phyloP scores from a whole-genome alignment of 2,888 invertebrate genomes.

The Tachina fera region DNA sequence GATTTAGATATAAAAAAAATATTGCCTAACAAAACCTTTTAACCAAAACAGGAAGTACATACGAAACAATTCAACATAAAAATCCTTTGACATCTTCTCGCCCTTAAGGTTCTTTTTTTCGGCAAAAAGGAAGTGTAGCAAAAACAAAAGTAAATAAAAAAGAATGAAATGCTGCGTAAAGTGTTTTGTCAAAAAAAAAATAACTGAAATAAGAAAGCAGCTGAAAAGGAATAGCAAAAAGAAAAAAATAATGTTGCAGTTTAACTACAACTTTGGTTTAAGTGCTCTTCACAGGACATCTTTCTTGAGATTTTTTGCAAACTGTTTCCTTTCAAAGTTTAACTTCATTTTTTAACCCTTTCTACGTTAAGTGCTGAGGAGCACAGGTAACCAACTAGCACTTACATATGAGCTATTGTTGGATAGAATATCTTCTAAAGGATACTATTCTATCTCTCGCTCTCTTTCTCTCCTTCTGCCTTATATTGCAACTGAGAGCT shows the following conservation, averaged over 20 bases:
- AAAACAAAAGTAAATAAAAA: not conserved
- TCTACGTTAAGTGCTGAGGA: not conserved
- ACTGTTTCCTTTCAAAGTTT: not conserved
- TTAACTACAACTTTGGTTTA: constrained; percentile 58
- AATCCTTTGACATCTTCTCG: constrained; percentile 32
- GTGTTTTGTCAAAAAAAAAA: not conserved
- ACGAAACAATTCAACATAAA: constrained; percentile 21
- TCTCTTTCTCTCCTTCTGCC: constrained; percentile 6
- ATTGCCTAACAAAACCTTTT: constrained; percentile 8
- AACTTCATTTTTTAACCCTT: constrained; percentile 18
- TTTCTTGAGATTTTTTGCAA: constrained; percentile 62
- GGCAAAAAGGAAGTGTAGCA: not conserved
- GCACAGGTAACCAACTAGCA: constrained; percentile 16
- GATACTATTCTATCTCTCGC: constrained; percentile 4
- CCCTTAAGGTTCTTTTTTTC: constrained; percentile 35
- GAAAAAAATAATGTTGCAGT: constrained; percentile 25
- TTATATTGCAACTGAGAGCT: constrained; percentile 29
- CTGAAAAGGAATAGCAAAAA: constrained; percentile 29
- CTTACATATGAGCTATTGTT: not conserved
- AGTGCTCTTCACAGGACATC: constrained; percentile 55
- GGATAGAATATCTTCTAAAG: constrained; percentile 6
- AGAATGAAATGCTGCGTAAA: constrained; percentile 3
- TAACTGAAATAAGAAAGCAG: not conserved
- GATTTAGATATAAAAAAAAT: not conserved
- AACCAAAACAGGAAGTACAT: constrained; percentile 33